Evolutionary conservation across 2,888 invertebrate species (phyloP).

Genomic region (Nezara viridula): DNA sequence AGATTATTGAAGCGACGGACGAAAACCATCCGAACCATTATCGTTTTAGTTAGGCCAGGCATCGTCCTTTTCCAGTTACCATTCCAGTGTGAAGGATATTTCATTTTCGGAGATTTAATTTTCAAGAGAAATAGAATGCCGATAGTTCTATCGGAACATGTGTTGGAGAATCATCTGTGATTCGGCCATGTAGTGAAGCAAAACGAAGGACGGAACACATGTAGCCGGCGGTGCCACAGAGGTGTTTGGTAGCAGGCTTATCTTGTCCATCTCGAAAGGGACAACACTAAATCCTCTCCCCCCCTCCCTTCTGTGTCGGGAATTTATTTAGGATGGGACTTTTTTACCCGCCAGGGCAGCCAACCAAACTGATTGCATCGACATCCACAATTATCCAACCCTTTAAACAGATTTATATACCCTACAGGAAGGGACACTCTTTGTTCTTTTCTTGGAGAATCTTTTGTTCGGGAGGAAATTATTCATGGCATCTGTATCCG

Average conservation of each 20-base stretch:
- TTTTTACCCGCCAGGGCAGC: conserved; percentile 9
- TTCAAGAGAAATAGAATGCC: too few species aligned
- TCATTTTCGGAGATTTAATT: too few species aligned
- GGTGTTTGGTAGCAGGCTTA: conserved; percentile 53
- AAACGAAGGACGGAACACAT: conserved; percentile 5
- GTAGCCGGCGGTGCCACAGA: conserved; percentile 21
- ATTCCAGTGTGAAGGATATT: too few species aligned
- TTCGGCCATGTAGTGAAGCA: background rate
- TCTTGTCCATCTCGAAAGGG: conserved; percentile 52
- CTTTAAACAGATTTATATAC: conserved; percentile 37
- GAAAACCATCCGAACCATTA: too few species aligned
- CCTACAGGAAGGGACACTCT: background rate
- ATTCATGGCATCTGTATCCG: background rate
- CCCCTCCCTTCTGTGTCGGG: background rate
- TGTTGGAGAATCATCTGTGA: background rate
- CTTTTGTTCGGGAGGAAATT: background rate
- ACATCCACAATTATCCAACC: conserved; percentile 39
- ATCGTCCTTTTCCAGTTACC: too few species aligned
- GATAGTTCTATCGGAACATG: background rate
- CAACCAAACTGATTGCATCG: conserved; percentile 31
- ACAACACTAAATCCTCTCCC: conserved; percentile 52
- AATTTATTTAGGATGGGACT: conserved; percentile 33
- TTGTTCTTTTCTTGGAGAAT: conserved; percentile 35
- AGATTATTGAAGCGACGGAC: too few species aligned
- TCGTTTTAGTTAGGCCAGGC: too few species aligned